phyloP scores from a whole-genome alignment of 1,140 invertebrate species.

The Harlomillsia oculata region DNA sequence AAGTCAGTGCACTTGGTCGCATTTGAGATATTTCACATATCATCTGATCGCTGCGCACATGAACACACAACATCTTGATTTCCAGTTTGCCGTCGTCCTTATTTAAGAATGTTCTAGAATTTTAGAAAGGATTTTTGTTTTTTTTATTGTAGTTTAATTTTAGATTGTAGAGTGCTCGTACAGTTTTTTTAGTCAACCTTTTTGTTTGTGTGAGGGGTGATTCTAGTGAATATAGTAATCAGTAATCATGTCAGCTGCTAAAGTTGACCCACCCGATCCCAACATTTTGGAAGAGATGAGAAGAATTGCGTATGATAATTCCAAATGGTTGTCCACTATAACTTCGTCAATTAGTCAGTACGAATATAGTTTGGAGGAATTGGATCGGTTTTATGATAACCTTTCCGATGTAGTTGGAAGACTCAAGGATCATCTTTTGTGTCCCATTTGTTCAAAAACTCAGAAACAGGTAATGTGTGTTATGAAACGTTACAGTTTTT shows the following conservation, averaged over 20 bases:
- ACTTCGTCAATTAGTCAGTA: constrained; percentile 17
- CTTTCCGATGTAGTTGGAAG: constrained; percentile 17
- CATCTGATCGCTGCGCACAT: too few species aligned
- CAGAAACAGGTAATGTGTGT: constrained; percentile 12
- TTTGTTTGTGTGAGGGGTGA: too few species aligned
- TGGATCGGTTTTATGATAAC: constrained; percentile 13
- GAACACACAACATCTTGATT: too few species aligned
- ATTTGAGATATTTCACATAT: too few species aligned
- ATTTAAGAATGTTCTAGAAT: too few species aligned
- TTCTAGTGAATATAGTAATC: too few species aligned
- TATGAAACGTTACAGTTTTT: neutral
- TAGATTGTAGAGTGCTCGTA: too few species aligned
- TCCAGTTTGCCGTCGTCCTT: too few species aligned
- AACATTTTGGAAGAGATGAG: constrained; percentile 22
- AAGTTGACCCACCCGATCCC: constrained; percentile 8
- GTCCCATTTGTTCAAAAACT: constrained; percentile 15
- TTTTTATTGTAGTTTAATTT: too few species aligned
- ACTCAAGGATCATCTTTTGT: constrained; percentile 1
- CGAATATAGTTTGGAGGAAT: constrained; percentile 15
- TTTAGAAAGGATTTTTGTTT: too few species aligned
- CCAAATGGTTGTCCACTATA: constrained; percentile 22
- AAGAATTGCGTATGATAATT: constrained; percentile 18
- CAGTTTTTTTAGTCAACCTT: too few species aligned
- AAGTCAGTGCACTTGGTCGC: too few species aligned
- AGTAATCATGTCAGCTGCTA: neutral